Conservation (phyloP, 2,113 vertebrate genomes). For the Ageneiosus marmoratus region DNA sequence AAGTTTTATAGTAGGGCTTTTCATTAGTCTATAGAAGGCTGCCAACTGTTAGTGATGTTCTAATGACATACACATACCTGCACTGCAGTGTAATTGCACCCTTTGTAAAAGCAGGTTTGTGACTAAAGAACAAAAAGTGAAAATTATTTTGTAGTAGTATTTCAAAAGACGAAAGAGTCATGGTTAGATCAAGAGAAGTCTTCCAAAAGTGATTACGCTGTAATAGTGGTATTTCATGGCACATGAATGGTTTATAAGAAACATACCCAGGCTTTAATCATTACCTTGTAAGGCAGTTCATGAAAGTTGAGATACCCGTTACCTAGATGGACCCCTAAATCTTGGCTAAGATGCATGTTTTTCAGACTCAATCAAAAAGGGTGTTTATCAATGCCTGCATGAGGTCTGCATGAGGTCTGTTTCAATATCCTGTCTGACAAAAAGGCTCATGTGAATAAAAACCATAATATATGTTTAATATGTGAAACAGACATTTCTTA, state of each 20-base stretch:
- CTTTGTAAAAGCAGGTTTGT: slow-evolving; percentile 13
- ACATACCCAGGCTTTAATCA: slow-evolving; percentile 32
- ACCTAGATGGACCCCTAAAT: slow-evolving; percentile 38
- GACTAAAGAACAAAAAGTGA: slow-evolving; percentile 7
- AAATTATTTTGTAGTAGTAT: not conserved
- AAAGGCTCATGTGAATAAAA: slow-evolving; percentile 56
- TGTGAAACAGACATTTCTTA: not conserved
- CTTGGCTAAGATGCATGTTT: slow-evolving; percentile 40
- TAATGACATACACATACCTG: not conserved
- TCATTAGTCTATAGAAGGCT: not conserved
- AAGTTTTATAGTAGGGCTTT: not conserved
- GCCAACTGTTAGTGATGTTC: slow-evolving; percentile 1
- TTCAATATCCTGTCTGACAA: slow-evolving; percentile 40
- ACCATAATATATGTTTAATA: slow-evolving; percentile 28
- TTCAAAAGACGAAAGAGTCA: slow-evolving; percentile 22
- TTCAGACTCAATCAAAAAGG: slow-evolving; percentile 40
- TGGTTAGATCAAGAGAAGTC: slow-evolving; percentile 30
- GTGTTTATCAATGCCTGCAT: slow-evolving; percentile 56
- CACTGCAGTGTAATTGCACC: slow-evolving; percentile 23
- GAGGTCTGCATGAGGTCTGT: slow-evolving; percentile 47
- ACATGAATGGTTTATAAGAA: slow-evolving; percentile 33
- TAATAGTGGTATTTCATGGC: slow-evolving; percentile 44
- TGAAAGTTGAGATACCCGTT: slow-evolving; percentile 36
- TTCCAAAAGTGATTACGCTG: slow-evolving; percentile 38
- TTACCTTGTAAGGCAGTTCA: slow-evolving; percentile 51